Conservation (phyloP, 2,113 vertebrate genomes). For the Merops nubicus region DNA sequence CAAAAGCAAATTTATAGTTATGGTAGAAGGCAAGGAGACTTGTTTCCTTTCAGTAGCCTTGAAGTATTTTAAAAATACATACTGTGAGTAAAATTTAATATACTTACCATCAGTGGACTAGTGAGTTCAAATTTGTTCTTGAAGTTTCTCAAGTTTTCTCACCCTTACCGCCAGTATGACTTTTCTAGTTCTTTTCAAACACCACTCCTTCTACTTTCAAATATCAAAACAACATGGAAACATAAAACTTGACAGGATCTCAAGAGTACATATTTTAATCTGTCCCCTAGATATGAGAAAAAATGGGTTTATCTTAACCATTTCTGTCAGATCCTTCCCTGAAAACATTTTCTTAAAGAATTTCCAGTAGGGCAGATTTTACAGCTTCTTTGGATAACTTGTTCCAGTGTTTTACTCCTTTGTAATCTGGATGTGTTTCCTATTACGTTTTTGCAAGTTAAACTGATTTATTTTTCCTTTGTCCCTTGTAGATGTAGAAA, state of each 20-base stretch:
- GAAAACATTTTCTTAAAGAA: background rate
- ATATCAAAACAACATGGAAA: background rate
- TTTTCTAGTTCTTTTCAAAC: constrained; percentile 19
- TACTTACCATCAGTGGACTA: background rate
- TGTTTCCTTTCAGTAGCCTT: background rate
- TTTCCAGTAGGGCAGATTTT: background rate
- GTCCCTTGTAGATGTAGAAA: background rate
- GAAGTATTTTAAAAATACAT: background rate
- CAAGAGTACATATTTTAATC: background rate
- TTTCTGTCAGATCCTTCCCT: background rate
- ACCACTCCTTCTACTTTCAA: background rate
- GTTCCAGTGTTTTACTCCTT: background rate
- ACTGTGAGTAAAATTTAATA: background rate
- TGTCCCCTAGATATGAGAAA: background rate
- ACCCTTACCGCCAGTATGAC: background rate
- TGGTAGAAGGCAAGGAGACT: background rate
- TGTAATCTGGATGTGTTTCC: background rate
- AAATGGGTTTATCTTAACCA: background rate
- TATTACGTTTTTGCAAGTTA: background rate
- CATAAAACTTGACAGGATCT: background rate
- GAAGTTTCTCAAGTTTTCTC: background rate
- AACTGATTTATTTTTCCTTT: background rate
- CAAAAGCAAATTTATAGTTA: background rate
- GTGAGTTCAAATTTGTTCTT: background rate
- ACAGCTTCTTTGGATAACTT: background rate